Evolutionary conservation across 2,888 invertebrate species (phyloP).

Genomic region (Trichopoda pennipes): DNA sequence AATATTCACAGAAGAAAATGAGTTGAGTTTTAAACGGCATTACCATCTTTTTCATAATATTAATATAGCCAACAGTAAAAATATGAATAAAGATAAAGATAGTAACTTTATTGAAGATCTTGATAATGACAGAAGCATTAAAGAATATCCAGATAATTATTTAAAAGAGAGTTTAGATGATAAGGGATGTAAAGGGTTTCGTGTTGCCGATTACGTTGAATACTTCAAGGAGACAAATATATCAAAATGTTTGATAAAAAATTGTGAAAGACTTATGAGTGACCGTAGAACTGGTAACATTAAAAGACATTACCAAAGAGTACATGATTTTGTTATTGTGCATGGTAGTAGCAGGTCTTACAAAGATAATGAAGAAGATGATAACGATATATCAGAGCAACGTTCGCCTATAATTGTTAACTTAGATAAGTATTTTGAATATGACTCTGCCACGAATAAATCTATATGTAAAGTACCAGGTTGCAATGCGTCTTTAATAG

Average conservation of each 20-base stretch:
- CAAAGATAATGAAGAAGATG: constrained; percentile 5
- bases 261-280: constrained; percentile 28
- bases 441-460: constrained; percentile 25
- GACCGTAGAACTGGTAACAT: constrained; percentile 8
- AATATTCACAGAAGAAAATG: background rate
- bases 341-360: background rate
- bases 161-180: background rate
- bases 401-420: background rate
- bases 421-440: constrained; percentile 11
- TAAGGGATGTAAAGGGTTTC: constrained; percentile 1
- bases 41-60: background rate
- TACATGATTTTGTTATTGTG: constrained; percentile 24
- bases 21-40: background rate
- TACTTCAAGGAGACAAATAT: constrained; percentile 13
- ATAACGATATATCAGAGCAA: background rate
- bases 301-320: constrained; percentile 39
- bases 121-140: background rate
- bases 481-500: constrained; percentile 11
- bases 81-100: background rate
- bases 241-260: constrained; percentile 46
- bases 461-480: constrained; percentile 20
- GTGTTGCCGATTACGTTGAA: constrained; percentile 20
- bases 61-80: background rate
- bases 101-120: background rate
- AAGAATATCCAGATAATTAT: background rate